phyloP scores from a whole-genome alignment of 2,113 vertebrate genomes.

The Alosa alosa region DNA sequence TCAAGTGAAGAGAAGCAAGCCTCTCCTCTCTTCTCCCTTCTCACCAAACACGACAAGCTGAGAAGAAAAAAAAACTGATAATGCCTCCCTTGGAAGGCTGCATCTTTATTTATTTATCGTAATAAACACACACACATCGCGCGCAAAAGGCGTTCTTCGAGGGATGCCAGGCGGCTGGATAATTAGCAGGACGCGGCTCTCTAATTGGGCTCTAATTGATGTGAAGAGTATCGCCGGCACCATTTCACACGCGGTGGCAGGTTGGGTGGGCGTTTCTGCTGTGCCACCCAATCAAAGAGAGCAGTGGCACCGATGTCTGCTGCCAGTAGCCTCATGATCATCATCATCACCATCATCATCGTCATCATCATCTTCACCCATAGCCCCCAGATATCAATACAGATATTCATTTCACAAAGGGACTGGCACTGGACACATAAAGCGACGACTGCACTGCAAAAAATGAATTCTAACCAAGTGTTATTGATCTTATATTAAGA shows the following conservation, averaged over 20 bases:
- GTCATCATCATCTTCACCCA: background rate
- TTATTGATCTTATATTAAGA: too few species aligned
- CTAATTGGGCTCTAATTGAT: slow-evolving; percentile 67
- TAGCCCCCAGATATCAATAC: background rate
- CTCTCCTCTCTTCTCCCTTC: background rate
- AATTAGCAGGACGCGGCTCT: slow-evolving; percentile 63
- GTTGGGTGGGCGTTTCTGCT: slow-evolving; percentile 38
- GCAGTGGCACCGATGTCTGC: background rate
- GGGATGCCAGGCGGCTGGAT: slow-evolving; percentile 43
- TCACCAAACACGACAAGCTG: background rate
- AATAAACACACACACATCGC: slow-evolving; percentile 48
- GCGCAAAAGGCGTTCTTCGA: slow-evolving; percentile 36
- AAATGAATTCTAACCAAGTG: too few species aligned
- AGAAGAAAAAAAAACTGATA: slow-evolving; percentile 46
- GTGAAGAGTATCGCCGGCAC: slow-evolving; percentile 52
- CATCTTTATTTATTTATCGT: slow-evolving; percentile 62
- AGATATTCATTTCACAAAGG: background rate
- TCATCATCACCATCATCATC: too few species aligned
- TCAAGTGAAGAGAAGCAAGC: slow-evolving; percentile 41
- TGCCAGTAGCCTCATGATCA: slow-evolving; percentile 24
- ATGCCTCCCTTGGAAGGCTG: slow-evolving; percentile 50
- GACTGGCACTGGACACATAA: background rate
- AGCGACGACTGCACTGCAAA: background rate
- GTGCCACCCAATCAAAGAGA: slow-evolving; percentile 32
- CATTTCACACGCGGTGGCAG: slow-evolving; percentile 44